phyloP scores from a whole-genome alignment of 2,888 invertebrate species.

The Melinopterus prodromus region DNA sequence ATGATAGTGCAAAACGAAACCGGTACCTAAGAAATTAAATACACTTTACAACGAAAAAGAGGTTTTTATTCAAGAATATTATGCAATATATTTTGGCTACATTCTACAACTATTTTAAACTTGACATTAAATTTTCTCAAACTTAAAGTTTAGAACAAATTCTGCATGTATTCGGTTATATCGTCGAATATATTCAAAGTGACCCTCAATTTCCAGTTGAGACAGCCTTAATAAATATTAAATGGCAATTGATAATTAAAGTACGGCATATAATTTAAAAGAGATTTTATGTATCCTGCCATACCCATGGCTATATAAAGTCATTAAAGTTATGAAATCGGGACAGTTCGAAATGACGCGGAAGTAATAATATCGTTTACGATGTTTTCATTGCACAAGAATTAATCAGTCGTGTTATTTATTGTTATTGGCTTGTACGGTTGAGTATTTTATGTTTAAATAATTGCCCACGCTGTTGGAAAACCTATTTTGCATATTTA shows the following conservation, averaged over 20 bases:
- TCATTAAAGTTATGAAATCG: neutral
- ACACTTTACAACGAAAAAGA: no score
- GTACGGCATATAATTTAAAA: neutral
- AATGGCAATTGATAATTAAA: neutral
- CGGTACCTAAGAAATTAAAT: no score
- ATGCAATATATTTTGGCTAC: no score
- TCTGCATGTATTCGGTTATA: no score
- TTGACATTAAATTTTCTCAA: no score
- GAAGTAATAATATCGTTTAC: neutral
- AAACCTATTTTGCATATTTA: neutral
- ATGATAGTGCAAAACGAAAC: no score
- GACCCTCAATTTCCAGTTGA: neutral
- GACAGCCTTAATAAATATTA: neutral
- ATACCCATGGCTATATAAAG: neutral
- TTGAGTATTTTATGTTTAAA: slow-evolving; percentile 21
- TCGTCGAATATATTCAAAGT: neutral
- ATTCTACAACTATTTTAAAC: no score
- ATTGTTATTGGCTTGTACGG: slow-evolving; percentile 18
- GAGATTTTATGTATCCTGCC: neutral
- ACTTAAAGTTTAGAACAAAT: no score
- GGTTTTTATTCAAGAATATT: no score
- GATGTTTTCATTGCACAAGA: slow-evolving; percentile 16
- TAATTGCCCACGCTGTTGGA: slow-evolving; percentile 17
- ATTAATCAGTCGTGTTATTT: slow-evolving; percentile 24
- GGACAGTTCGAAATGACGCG: neutral